These are phyloP conservation scores for Drosophila gunungcola DNA, from an alignment of 1,140 invertebrate species.

Conservation along the genomic window DNA sequence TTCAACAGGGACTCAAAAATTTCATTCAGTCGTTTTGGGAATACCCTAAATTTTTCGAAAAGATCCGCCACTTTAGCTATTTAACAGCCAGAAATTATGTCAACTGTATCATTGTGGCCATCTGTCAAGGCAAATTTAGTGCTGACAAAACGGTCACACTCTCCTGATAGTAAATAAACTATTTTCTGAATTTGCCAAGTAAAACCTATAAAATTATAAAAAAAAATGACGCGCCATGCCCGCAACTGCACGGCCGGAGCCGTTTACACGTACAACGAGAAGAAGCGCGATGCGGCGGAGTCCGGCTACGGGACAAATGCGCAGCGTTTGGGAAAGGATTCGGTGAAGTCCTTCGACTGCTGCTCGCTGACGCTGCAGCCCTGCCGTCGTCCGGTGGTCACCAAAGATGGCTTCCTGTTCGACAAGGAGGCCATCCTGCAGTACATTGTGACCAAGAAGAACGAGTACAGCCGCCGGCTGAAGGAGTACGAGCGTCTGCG, in stretches of 20 bases:
- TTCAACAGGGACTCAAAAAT: no score
- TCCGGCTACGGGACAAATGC: slow-evolving; percentile 96
- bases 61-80: no score
- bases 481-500: slow-evolving; percentile 97
- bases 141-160: slow-evolving; percentile 3
- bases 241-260: slow-evolving; percentile 99
- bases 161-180: slow-evolving; percentile 5
- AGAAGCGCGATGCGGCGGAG: slow-evolving; percentile 96
- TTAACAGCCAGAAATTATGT: no score
- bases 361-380: slow-evolving; percentile 98
- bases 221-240: slow-evolving; percentile 95
- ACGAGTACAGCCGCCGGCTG: slow-evolving; percentile 94
- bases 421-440: slow-evolving; percentile 99
- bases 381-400: slow-evolving; percentile 83
- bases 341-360: slow-evolving; percentile 99
- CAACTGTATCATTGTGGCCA: neutral
- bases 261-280: slow-evolving; percentile 99
- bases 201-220: neutral
- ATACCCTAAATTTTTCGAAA: no score
- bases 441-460: slow-evolving; percentile 98
- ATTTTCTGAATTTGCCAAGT: neutral
- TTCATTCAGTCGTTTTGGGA: no score
- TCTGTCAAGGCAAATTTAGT: neutral
- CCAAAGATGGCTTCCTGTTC: slow-evolving; percentile 96
- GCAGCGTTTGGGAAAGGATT: slow-evolving; percentile 94